Conservation (phyloP, 2,797 vertebrate species). For the Gila robusta region DNA sequence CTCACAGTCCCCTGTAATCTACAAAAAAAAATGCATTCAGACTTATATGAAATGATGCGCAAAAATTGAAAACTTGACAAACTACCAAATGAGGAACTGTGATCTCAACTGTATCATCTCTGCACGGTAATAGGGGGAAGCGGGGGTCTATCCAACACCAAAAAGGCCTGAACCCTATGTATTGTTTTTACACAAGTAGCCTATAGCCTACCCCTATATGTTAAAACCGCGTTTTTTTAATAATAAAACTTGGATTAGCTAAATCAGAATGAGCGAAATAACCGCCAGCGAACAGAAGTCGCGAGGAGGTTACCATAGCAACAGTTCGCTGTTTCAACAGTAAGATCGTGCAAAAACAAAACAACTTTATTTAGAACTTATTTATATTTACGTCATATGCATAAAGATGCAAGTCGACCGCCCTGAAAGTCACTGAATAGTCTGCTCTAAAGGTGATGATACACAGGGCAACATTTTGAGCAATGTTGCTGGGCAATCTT, state of each 20-base stretch:
- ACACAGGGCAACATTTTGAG: too few relatives aligned
- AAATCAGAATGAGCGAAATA: not conserved
- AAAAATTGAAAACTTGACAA: conserved; percentile 65
- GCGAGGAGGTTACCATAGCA: conserved; percentile 10
- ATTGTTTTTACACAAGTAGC: not conserved
- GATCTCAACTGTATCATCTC: not conserved
- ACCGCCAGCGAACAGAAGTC: not conserved
- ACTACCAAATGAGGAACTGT: conserved; percentile 42
- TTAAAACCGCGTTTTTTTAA: not conserved
- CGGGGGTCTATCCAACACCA: not conserved
- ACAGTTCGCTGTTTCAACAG: not conserved
- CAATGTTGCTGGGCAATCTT: too few relatives aligned
- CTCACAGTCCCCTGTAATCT: conserved; percentile 66
- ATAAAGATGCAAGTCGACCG: not conserved
- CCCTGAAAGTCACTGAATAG: not conserved
- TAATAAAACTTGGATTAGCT: not conserved
- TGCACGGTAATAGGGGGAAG: not conserved
- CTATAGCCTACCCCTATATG: not conserved
- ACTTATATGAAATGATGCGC: conserved; percentile 57
- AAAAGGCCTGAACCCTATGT: not conserved
- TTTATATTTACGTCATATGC: not conserved
- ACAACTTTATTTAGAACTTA: not conserved
- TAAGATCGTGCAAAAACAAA: too few relatives aligned
- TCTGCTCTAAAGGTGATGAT: too few relatives aligned
- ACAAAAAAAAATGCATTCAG: conserved; percentile 44